Base-by-base conservation (phyloP, 2,888 invertebrate genomes). In the Agonopterix arenella region DNA sequence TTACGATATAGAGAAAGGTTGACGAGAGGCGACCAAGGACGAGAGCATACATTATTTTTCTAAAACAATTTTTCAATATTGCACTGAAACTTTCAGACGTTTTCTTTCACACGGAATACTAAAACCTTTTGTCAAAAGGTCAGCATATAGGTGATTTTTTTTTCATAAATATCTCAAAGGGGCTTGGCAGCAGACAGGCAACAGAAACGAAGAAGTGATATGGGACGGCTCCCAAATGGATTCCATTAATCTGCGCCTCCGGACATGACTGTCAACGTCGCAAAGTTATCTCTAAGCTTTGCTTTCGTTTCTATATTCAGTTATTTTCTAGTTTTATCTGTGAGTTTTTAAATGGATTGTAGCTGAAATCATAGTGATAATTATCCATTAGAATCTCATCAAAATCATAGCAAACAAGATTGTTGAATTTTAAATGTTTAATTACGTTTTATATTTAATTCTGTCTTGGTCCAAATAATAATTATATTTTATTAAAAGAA, bases 231-330 rank as follows among this genome's bases (percentile, higher is more conserved):
- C 54, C 52, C 47, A 56, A 61, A 62, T 62, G 56, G 59, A 49
- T 43, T 51, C 58, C 68, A 67, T 67, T 65, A 60, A 64, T 67
- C 64, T 64, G 51, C 52, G 45, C 36, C 28, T 36, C 36, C 49
- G 51, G 57, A 60, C 59, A 61, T 53, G 58, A 53, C 58, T 61
- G 66, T 62, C 65, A 61, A 48, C 52, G 38, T 46, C 56, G 67
- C 61, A 67, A 65, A 66, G 58, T 56, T 60, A 62, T 69, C 64
- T 63, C 57, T 46, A 49, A 18, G n/a, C 28, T 11, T n/a, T n/a
- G n/a, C n/a, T 41, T n/a, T 41, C n/a, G n/a, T n/a, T 41, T 9
- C 41, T 11, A 10, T 41, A 11, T 41, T 11, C n/a, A n/a, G n/a
- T n/a, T 41, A 41, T 11, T 11, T 11, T 41, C 41, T 10, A 41